phyloP scores from a whole-genome alignment of 1,140 invertebrate genomes.

The Meloidogyne chitwoodi region DNA sequence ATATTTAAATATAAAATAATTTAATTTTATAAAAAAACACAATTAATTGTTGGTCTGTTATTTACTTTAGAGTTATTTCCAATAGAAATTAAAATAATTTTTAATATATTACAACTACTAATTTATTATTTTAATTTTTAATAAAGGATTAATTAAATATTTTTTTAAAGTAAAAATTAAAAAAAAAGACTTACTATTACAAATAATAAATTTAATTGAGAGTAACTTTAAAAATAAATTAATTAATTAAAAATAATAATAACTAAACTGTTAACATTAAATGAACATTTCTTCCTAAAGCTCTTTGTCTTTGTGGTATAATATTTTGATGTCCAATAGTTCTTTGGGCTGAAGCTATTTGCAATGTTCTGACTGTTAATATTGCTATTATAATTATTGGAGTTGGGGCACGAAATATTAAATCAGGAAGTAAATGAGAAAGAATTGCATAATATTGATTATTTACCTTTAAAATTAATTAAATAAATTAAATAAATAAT shows the following conservation, averaged over 20 bases:
- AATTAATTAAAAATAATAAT: not conserved
- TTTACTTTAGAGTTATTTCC: no score
- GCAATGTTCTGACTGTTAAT: slow-evolving; percentile 53
- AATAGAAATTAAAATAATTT: no score
- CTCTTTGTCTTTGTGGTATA: not conserved
- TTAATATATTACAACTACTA: no score
- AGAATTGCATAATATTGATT: slow-evolving; percentile 50
- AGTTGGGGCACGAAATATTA: slow-evolving; percentile 55
- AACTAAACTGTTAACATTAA: slow-evolving; percentile 22
- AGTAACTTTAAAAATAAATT: slow-evolving; percentile 38
- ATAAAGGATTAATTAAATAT: no score
- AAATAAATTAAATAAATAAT: not conserved
- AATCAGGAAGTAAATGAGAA: slow-evolving; percentile 54
- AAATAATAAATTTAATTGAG: slow-evolving; percentile 59
- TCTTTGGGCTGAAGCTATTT: slow-evolving; percentile 46
- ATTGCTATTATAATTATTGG: slow-evolving; percentile 57
- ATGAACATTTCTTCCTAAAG: slow-evolving; percentile 13
- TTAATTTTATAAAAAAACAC: not conserved
- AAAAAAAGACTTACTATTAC: slow-evolving; percentile 38
- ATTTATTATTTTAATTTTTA: no score
- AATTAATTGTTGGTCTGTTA: no score
- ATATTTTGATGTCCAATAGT: slow-evolving; percentile 30
- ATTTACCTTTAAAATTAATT: slow-evolving; percentile 24
- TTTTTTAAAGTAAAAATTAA: no score
- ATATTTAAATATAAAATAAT: not conserved